A percentile compares a stretch with the other conserved stretches of the same genome.
Conservation (phyloP, 2,888 invertebrate species). For the Heliconius cydno region DNA sequence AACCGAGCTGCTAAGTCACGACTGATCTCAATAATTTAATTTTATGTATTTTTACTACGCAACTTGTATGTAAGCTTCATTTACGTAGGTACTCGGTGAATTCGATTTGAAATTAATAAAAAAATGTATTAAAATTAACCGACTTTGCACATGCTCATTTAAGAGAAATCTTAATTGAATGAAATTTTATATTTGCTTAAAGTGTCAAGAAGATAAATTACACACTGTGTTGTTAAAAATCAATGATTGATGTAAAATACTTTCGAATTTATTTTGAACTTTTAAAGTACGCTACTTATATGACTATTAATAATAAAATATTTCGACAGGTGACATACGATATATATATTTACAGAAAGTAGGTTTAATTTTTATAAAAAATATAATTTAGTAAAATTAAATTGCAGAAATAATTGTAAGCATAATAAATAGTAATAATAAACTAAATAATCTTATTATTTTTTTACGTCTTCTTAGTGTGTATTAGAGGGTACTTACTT, state of each 20-base stretch:
- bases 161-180: constrained; percentile 1
- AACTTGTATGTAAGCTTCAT: background rate
- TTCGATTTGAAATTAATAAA: background rate
- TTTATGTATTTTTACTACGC: background rate
- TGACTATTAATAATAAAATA: background rate
- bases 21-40: background rate
- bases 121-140: background rate
- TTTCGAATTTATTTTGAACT: constrained; percentile 24
- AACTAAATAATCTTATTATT: too few relatives aligned
- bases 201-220: constrained; percentile 37
- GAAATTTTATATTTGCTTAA: constrained; percentile 25
- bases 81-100: background rate
- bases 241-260: constrained; percentile 29
- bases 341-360: background rate
- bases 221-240: constrained; percentile 33
- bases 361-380: background rate
- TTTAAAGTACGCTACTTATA: constrained; percentile 6
- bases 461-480: too few relatives aligned
- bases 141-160: background rate
- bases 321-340: background rate
- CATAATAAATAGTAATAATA: too few relatives aligned
- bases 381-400: too few relatives aligned
- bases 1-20: too few relatives aligned
- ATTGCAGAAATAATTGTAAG: too few relatives aligned
- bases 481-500: too few relatives aligned